Conservation (phyloP, 2,888 invertebrate genomes). For the Hirudinaria manillensis region DNA sequence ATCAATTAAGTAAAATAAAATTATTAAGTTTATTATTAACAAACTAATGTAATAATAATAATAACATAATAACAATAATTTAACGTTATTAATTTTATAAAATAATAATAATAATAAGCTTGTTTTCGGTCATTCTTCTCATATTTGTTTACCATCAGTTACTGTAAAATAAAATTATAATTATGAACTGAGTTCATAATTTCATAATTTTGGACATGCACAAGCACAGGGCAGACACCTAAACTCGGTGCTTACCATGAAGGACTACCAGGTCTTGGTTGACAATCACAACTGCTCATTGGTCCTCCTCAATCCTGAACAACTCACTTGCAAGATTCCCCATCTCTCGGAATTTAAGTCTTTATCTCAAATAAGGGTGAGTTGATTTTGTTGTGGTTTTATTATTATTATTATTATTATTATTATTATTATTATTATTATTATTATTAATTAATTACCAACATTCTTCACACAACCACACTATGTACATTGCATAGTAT, state of each 20-base stretch:
- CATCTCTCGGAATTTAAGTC: background rate
- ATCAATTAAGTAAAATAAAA: no score
- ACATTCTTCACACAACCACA: background rate
- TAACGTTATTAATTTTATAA: no score
- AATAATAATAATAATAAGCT: no score
- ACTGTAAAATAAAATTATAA: no score
- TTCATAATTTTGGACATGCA: background rate
- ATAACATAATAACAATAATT: no score
- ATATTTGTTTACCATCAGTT: no score
- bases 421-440: background rate
- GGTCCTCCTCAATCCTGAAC: background rate
- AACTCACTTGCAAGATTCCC: constrained; percentile 17
- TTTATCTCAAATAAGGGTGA: background rate
- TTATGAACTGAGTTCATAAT: background rate
- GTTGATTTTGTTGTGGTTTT: background rate
- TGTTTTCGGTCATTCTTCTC: no score
- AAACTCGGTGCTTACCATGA: constrained; percentile 6
- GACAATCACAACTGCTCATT: constrained; percentile 7
- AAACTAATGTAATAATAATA: no score
- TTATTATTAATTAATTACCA: background rate
- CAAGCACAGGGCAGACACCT: constrained; percentile 17
- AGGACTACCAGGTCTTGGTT: constrained; percentile 14
- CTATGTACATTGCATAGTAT: background rate
- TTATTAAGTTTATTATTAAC: no score
- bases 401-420: background rate